Conservation (phyloP, 2,113 vertebrate genomes). For the Clarias macrocephalus region DNA sequence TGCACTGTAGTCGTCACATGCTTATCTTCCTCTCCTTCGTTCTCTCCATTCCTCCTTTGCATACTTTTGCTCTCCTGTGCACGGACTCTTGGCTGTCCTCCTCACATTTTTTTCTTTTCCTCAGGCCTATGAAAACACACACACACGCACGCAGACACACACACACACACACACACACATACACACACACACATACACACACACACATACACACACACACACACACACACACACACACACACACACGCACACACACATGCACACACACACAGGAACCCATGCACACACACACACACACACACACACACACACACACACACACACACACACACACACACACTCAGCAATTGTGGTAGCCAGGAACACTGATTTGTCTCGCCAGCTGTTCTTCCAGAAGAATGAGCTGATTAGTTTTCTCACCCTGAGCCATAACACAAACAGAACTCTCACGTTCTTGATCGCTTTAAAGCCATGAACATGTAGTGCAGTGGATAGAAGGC, state of each 20-base stretch:
- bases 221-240: neutral
- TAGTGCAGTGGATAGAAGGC: neutral
- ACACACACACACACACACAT: no score
- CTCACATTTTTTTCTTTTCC: slow-evolving; percentile 12
- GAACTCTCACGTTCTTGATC: neutral
- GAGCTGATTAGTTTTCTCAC: slow-evolving; percentile 44
- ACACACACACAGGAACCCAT: neutral
- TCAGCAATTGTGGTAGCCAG: slow-evolving; percentile 19
- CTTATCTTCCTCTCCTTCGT: slow-evolving; percentile 47
- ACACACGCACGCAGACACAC: neutral
- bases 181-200: neutral
- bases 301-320: neutral
- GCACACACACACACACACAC: neutral
- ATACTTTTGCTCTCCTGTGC: slow-evolving; percentile 13
- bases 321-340: neutral
- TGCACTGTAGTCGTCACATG: slow-evolving; percentile 81
- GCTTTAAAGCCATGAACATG: neutral
- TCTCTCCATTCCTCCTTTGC: slow-evolving; percentile 9
- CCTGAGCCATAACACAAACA: slow-evolving; percentile 33
- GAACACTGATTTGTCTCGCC: slow-evolving; percentile 28
- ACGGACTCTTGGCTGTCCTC: slow-evolving; percentile 8
- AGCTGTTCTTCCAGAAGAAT: slow-evolving; percentile 49
- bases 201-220: neutral
- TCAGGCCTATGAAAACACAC: neutral
- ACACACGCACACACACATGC: neutral